These are phyloP conservation scores for Phyto melanocephala DNA, from an alignment of 2,888 invertebrate genomes.

Conservation along the genomic window DNA sequence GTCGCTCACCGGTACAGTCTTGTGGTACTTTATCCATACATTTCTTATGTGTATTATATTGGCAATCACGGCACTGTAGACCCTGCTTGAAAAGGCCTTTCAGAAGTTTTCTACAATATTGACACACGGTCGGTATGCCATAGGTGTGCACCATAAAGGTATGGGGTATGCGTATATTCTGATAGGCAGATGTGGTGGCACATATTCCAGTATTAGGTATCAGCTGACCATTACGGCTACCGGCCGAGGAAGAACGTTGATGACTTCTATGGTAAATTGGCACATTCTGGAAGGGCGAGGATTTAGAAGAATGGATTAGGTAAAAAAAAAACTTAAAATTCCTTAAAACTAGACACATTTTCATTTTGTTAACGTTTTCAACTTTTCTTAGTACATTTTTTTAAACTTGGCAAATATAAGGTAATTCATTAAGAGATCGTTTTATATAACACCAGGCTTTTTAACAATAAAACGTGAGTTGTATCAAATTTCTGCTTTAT, in stretches of 20 bases:
- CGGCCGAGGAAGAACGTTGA: constrained; percentile 84
- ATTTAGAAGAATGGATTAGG: neutral
- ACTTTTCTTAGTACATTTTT: too few relatives aligned
- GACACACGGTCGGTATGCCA: constrained; percentile 97
- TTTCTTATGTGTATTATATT: constrained; percentile 97
- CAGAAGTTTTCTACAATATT: constrained; percentile 95
- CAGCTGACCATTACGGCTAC: constrained; percentile 79
- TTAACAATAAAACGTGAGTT: too few relatives aligned
- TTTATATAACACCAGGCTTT: too few relatives aligned
- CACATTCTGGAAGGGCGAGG: constrained; percentile 72
- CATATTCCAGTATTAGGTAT: constrained; percentile 72
- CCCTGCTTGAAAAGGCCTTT: constrained; percentile 98
- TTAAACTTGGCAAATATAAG: too few relatives aligned
- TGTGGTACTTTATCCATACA: constrained; percentile 93
- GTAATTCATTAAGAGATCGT: too few relatives aligned
- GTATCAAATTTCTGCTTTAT: too few relatives aligned
- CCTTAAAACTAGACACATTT: too few relatives aligned
- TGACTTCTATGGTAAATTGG: constrained; percentile 81
- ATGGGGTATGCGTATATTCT: constrained; percentile 89
- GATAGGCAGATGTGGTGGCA: constrained; percentile 64
- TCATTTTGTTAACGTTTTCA: too few relatives aligned
- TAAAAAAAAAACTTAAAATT: too few relatives aligned
- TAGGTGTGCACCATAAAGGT: constrained; percentile 98
- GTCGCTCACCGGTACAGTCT: constrained; percentile 90
- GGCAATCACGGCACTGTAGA: constrained; percentile 97